A percentile compares a stretch with the other conserved stretches of the same genome.
Evolutionary conservation across 1,140 invertebrate genomes (phyloP).

Genomic region (Pseudomyrmex sp.): DNA sequence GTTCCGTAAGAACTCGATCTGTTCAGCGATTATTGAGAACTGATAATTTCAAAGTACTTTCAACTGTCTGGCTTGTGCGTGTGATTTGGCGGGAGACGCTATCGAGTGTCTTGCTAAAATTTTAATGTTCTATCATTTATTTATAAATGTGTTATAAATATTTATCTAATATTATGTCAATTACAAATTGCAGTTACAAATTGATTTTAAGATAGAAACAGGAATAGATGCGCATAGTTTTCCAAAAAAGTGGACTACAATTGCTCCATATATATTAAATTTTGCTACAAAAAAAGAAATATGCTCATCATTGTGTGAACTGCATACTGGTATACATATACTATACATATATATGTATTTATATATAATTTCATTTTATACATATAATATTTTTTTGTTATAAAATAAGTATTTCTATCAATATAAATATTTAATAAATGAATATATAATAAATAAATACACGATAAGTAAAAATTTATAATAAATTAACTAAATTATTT

Average conservation of each 20-base stretch:
- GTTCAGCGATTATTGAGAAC: no score
- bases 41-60: no score
- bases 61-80: no score
- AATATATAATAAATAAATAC: not conserved
- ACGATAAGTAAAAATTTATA: not conserved
- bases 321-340: constrained; percentile 2
- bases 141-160: not conserved
- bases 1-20: no score
- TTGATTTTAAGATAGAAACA: not conserved
- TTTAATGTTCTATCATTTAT: constrained; percentile 1
- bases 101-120: not conserved
- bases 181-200: not conserved
- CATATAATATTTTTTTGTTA: not conserved
- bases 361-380: not conserved
- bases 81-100: no score
- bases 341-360: not conserved
- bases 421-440: no score
- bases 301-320: not conserved
- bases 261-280: not conserved
- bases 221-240: not conserved
- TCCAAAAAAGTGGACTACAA: not conserved
- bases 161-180: not conserved
- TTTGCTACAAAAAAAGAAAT: not conserved
- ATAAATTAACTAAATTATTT: not conserved
- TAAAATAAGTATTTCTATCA: not conserved